phyloP scores from a whole-genome alignment of 2,797 vertebrate species.

The Amblyraja radiata region DNA sequence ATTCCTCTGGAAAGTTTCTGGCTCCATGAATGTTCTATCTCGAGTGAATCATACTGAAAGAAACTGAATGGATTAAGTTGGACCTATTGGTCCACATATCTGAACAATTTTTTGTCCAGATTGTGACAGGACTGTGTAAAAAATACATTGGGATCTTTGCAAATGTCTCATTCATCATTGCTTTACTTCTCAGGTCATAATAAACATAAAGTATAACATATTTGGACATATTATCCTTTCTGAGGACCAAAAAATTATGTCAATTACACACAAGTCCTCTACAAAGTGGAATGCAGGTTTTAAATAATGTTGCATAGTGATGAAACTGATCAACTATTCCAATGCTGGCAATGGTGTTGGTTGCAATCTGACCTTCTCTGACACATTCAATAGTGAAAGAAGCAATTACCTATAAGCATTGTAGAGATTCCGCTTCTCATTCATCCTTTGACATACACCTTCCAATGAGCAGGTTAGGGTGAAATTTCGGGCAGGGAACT shows the following conservation, averaged over 20 bases:
- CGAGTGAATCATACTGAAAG: neutral
- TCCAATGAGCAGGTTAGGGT: slow-evolving; percentile 68
- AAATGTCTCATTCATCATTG: slow-evolving; percentile 15
- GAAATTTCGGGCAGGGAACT: slow-evolving; percentile 79
- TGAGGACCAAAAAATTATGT: neutral
- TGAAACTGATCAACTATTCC: slow-evolving; percentile 20
- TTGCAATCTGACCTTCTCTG: slow-evolving; percentile 6
- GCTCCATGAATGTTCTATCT: neutral
- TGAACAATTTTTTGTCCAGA: neutral
- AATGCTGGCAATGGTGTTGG: neutral
- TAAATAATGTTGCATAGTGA: slow-evolving; percentile 19
- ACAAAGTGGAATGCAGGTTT: slow-evolving; percentile 30
- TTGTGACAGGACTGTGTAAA: neutral
- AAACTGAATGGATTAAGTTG: neutral
- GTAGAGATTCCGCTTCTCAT: slow-evolving; percentile 81
- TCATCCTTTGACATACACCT: slow-evolving; percentile 70
- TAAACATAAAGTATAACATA: slow-evolving; percentile 1
- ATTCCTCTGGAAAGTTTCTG: neutral
- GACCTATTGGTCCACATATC: neutral
- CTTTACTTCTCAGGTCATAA: slow-evolving; percentile 29
- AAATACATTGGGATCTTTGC: slow-evolving; percentile 17
- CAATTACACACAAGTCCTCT: slow-evolving; percentile 25
- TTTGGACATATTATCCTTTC: slow-evolving; percentile 34
- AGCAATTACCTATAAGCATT: slow-evolving; percentile 74
- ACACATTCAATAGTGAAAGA: slow-evolving; percentile 9